A percentile compares a stretch with the other conserved stretches of the same genome.
Evolutionary conservation across 2,113 vertebrate genomes (phyloP).

Genomic region (Macquaria ambigua): DNA sequence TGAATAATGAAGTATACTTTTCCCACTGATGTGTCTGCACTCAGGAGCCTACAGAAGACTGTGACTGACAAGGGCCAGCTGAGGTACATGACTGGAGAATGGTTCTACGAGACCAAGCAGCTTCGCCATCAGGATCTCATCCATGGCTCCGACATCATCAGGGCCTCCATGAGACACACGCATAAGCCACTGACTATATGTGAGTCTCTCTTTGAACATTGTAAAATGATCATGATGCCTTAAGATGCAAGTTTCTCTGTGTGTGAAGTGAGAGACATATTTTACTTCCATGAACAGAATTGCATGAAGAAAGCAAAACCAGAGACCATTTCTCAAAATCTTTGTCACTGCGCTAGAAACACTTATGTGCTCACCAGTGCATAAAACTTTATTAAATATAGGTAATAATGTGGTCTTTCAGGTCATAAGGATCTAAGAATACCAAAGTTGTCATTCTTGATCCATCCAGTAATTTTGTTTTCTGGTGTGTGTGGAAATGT

Average conservation of each 20-base stretch:
- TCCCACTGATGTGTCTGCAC: neutral
- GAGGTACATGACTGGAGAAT: conserved; percentile 94
- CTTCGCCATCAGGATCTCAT: conserved; percentile 91
- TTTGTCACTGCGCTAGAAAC: neutral
- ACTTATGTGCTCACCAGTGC: neutral
- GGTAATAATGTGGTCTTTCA: neutral
- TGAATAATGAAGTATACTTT: neutral
- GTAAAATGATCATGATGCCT: neutral
- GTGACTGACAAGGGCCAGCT: conserved; percentile 84
- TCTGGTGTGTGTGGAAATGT: neutral
- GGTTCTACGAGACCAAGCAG: conserved; percentile 96
- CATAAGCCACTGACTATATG: conserved; percentile 82
- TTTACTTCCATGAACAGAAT: neutral
- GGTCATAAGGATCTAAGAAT: no score
- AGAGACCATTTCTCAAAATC: neutral
- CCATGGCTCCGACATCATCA: conserved; percentile 92
- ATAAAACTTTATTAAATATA: neutral
- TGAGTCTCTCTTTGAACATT: conserved; percentile 70
- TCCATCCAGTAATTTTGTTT: neutral
- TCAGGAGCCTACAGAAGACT: conserved; percentile 88
- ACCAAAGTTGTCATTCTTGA: no score
- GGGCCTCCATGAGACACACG: conserved; percentile 88
- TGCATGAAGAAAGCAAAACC: neutral
- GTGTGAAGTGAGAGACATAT: neutral
- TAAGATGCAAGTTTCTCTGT: neutral